Conservation (phyloP, 2,113 vertebrate genomes). For the Limnothrissa miodon region DNA sequence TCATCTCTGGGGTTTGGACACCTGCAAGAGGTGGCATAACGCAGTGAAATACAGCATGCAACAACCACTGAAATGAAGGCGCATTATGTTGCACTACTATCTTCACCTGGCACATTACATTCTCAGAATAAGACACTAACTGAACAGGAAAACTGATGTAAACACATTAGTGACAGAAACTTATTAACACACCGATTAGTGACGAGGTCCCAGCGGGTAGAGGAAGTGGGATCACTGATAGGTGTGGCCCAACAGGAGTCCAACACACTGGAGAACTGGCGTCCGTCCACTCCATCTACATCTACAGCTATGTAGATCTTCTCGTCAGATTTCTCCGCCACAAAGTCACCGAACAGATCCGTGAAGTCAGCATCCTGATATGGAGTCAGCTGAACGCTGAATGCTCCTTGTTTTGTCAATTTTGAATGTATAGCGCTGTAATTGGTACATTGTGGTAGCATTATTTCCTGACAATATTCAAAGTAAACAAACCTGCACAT, state of each 20-base stretch:
- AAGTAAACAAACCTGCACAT: no score
- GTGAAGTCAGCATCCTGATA: slow-evolving; percentile 56
- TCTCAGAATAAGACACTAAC: no score
- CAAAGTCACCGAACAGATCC: slow-evolving; percentile 33
- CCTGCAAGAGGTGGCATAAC: slow-evolving; percentile 50
- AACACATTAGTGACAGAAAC: neutral
- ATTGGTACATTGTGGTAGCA: no score
- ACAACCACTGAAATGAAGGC: no score
- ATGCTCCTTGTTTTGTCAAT: slow-evolving; percentile 53
- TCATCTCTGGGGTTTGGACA: slow-evolving; percentile 60
- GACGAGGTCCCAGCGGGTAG: slow-evolving; percentile 63
- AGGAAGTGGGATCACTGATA: slow-evolving; percentile 30
- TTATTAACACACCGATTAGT: slow-evolving; percentile 47
- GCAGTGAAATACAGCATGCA: no score
- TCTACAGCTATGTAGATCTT: slow-evolving; percentile 55
- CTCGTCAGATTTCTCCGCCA: slow-evolving; percentile 52
- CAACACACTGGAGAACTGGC: slow-evolving; percentile 56
- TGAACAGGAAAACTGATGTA: neutral
- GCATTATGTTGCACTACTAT: no score
- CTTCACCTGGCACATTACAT: no score
- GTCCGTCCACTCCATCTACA: slow-evolving; percentile 55
- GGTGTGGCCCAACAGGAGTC: slow-evolving; percentile 70
- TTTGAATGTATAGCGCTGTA: slow-evolving; percentile 53
- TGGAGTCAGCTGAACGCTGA: slow-evolving; percentile 55
- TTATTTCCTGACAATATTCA: neutral